phyloP scores from a whole-genome alignment of 2,888 invertebrate species.

The Siphlonurus alternatus region DNA sequence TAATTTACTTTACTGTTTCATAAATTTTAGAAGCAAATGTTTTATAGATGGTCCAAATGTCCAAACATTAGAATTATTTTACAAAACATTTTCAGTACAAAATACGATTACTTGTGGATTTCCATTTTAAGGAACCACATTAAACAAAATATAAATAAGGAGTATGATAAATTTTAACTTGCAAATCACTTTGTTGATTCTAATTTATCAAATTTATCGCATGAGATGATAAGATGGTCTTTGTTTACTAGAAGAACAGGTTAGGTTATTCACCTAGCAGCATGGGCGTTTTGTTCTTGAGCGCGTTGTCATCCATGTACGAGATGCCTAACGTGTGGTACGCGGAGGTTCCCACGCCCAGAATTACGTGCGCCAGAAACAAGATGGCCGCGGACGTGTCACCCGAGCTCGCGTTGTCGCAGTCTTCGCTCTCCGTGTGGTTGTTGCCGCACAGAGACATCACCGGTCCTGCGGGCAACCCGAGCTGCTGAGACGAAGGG shows the following conservation, averaged over 20 bases:
- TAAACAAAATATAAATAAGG: not conserved
- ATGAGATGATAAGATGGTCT: not conserved
- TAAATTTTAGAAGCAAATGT: no score
- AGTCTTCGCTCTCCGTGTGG: not conserved
- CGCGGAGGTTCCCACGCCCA: conserved; percentile 16
- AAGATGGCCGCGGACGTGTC: conserved; percentile 1
- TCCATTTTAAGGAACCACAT: no score
- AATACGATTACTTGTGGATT: no score
- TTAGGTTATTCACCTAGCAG: conserved; percentile 12
- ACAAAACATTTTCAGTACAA: no score
- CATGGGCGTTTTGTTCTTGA: conserved; percentile 19
- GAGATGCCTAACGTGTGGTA: conserved; percentile 28
- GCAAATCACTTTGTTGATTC: not conserved
- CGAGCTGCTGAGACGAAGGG: no score
- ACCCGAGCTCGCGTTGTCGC: not conserved
- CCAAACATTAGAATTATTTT: no score
- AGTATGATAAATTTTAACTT: not conserved
- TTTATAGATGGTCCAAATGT: no score
- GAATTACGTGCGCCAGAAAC: not conserved
- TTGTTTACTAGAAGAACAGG: not conserved
- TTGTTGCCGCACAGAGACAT: not conserved
- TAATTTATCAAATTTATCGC: not conserved
- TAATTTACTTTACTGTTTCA: no score
- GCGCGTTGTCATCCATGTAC: conserved; percentile 26
- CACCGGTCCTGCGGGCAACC: not conserved